Base-by-base conservation (phyloP, 2,797 vertebrate genomes). In the Typhlichthys eigenmanni region DNA sequence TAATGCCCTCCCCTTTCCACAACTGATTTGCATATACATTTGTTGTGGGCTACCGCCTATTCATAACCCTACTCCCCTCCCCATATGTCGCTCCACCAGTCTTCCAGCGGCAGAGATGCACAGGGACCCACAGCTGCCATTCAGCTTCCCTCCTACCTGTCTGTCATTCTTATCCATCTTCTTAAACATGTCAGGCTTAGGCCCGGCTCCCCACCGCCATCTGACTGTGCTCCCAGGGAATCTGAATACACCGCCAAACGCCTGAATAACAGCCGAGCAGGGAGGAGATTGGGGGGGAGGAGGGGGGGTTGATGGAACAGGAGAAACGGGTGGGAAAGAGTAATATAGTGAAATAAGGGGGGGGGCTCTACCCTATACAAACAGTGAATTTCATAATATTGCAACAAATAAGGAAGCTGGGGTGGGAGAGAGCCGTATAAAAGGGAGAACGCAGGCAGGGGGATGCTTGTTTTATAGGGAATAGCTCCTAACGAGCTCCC, bases 401-500 rank as follows among this genome's bases (percentile, higher is more conserved):
- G n/a, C 4, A 9, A 24, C n/a, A 7, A 8, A 12, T 29, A 29
- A 29, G 24, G 24, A 29, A 29, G 24, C 0, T n/a, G 17, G 16
- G 13, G 29, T 6, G 43, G 51, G 58, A 62, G 57, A 71, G 55
- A 60, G 61, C n/a, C 62, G 13, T 11, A 54, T 24, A 17, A 16
- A 63, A 68, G 53, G 65, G 69, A 63, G 3, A 68, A 52, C 13
- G 69, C 56, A 54, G 47, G 60, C 51, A 65, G 72, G 69, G 59
- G 68, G 71, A 81, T 80, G 72, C 80, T 79, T 81, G 75, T 85
- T 91, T 85, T 80, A 85, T 85, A 70, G 74, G 72, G 73, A 85
- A 83, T 79, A 71, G 55, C 74, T 85, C 68, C 75, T 91, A 92
- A 92, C 83, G 66, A 92, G 91, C 80, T 91, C 88, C 85, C 84